phyloP scores from a whole-genome alignment of 2,113 vertebrate genomes.

The Aythya baeri region DNA sequence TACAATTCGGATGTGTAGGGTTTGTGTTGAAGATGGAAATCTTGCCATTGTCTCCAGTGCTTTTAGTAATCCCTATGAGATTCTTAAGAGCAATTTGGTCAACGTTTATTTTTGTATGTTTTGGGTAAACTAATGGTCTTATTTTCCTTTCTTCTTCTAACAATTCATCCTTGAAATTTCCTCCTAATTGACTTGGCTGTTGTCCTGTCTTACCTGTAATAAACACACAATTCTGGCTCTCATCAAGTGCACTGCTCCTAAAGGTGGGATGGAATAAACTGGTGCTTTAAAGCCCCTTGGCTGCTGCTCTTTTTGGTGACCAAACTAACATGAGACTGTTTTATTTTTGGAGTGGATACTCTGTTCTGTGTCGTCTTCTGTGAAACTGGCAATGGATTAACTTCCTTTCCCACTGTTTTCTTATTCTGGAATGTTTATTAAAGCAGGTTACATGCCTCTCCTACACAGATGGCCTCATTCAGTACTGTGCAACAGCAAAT shows the following conservation, averaged over 20 bases:
- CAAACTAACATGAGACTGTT: not conserved
- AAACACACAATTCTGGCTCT: not conserved
- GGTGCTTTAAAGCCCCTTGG: not conserved
- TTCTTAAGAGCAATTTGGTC: not conserved
- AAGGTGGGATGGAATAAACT: not conserved
- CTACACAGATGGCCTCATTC: slow-evolving; percentile 33
- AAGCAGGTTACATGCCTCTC: not conserved
- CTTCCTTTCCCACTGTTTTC: slow-evolving; percentile 21
- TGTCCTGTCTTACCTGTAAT: not conserved
- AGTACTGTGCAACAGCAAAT: not conserved
- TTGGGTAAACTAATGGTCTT: not conserved
- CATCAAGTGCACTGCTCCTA: not conserved
- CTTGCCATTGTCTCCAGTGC: not conserved
- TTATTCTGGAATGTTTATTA: not conserved
- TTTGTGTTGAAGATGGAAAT: not conserved
- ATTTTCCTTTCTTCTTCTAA: not conserved
- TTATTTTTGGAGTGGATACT: slow-evolving; percentile 32
- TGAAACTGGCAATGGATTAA: slow-evolving; percentile 5
- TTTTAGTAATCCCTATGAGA: not conserved
- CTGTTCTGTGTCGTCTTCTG: not conserved
- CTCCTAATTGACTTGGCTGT: not conserved
- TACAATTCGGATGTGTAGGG: not conserved
- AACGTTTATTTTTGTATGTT: not conserved
- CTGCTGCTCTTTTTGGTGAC: not conserved
- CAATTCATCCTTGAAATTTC: not conserved